Evolutionary conservation across 1,140 invertebrate species (phyloP), one percentile per base, ranked within the genome.

Genomic region (Hyposmocoma kahamanoa): DNA sequence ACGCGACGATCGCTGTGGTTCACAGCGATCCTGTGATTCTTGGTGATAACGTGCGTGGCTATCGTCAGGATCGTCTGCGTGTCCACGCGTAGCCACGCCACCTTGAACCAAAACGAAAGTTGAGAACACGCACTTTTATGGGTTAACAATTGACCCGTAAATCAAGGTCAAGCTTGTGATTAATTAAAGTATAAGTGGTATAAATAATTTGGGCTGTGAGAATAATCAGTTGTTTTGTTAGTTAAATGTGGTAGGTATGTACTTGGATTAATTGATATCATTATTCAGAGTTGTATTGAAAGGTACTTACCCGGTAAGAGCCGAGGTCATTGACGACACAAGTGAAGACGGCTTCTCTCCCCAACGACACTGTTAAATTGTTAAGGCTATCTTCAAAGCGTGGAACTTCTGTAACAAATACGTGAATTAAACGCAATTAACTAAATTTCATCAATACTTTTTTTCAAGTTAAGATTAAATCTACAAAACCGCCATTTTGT

Each of bases 31-130:
- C 95, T 89, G 68, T 93, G 92, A 76, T 96, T 96, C 82, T 96
- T 95, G 5, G 95, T 95, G 55, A 97, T 95, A 32, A 96, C 94
- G 74, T 95, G 93, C 53, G 90, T 93, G 43, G 95, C 94, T 53
- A 97, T 94, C 49, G 95, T 95, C 58, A 97, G 84, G 68, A 97
- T 95, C n/a, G 95, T 96, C 85, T 96, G 95, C 44, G 95, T 95
- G 80, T 96, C 95, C 34, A 95, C 94, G 53, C 94, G 90, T 67
- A 97, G 82, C 95, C 95, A 97, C 52, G 94, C 95, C 57, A 96
- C 93, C 95, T 96, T 10, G 11, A 1, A 45, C 13, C 5, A 9
- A 26, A 26, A n/a, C n/a, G n/a, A n/a, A n/a, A n/a, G n/a, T n/a
- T n/a, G n/a, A n/a, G n/a, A n/a, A n/a, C n/a, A n/a, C n/a, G n/a